Conservation (phyloP, 2,797 vertebrate genomes). For the Macropus fuliginosus region DNA sequence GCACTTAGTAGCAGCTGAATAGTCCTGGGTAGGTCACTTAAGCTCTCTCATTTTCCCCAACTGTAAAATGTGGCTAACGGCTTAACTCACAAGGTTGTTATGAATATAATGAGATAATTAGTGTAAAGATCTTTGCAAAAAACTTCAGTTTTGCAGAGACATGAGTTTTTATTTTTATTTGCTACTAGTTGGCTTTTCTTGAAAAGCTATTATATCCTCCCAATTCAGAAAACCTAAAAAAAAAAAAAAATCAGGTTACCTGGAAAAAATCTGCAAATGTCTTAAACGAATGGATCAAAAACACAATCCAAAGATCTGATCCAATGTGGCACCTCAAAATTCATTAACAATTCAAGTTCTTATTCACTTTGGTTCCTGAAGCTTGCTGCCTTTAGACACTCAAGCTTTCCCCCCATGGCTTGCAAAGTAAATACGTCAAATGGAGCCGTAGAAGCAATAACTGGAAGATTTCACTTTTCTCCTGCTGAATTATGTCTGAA, state of each 20-base stretch:
- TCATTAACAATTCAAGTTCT: constrained; percentile 1
- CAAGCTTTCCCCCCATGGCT: neutral
- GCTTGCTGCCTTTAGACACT: constrained; percentile 31
- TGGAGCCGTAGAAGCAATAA: constrained; percentile 28
- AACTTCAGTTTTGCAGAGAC: neutral
- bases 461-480: constrained; percentile 56
- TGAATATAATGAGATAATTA: neutral
- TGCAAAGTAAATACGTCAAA: constrained; percentile 54
- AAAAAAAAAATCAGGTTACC: neutral
- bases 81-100: neutral
- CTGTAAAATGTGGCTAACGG: neutral
- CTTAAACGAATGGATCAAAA: constrained; percentile 22
- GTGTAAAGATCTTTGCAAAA: neutral
- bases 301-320: constrained; percentile 16
- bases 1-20: neutral
- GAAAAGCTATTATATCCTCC: constrained; percentile 4
- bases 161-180: neutral
- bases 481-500: constrained; percentile 61
- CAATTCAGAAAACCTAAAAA: neutral
- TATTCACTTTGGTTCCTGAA: neutral
- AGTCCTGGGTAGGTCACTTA: neutral
- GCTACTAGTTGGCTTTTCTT: neutral
- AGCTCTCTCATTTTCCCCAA: neutral
- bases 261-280: neutral
- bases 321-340: constrained; percentile 31